Evolutionary conservation across 2,888 invertebrate species (phyloP).

Genomic region (Drosophila mayaguana): DNA sequence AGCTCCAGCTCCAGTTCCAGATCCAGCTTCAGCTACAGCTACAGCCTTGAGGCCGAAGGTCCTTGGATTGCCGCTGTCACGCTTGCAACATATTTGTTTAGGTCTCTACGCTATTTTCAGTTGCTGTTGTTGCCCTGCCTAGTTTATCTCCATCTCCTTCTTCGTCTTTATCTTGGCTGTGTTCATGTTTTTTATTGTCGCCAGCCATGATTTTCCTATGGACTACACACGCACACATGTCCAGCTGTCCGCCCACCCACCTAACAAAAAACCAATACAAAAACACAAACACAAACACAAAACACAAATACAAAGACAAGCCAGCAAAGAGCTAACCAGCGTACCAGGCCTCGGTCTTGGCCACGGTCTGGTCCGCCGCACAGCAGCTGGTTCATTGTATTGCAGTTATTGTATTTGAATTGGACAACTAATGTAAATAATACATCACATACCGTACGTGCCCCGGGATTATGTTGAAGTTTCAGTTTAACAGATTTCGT

Average conservation of each 20-base stretch:
- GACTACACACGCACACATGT: conserved; percentile 25
- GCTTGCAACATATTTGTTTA: conserved; percentile 67
- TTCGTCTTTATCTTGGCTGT: neutral
- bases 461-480: conserved; percentile 39
- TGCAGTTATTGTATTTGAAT: conserved; percentile 61
- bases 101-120: conserved; percentile 43
- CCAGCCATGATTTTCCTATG: conserved; percentile 46
- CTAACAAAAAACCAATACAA: conserved; percentile 42
- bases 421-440: conserved; percentile 64
- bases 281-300: conserved; percentile 15
- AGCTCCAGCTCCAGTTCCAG: neutral
- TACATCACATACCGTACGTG: conserved; percentile 54
- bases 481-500: conserved; percentile 39
- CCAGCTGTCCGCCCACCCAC: conserved; percentile 24
- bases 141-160: conserved; percentile 26
- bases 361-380: neutral
- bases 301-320: conserved; percentile 20
- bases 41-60: neutral
- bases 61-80: conserved; percentile 36
- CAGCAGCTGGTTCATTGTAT: conserved; percentile 37
- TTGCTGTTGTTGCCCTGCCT: conserved; percentile 28
- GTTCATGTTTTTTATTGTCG: conserved; percentile 46
- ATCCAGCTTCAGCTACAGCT: neutral
- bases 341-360: neutral
- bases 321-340: conserved; percentile 14